A percentile compares a stretch with the other conserved stretches of the same genome.
phyloP scores from a whole-genome alignment of 2,888 invertebrate species.

The Alloscopus bannaensis region DNA sequence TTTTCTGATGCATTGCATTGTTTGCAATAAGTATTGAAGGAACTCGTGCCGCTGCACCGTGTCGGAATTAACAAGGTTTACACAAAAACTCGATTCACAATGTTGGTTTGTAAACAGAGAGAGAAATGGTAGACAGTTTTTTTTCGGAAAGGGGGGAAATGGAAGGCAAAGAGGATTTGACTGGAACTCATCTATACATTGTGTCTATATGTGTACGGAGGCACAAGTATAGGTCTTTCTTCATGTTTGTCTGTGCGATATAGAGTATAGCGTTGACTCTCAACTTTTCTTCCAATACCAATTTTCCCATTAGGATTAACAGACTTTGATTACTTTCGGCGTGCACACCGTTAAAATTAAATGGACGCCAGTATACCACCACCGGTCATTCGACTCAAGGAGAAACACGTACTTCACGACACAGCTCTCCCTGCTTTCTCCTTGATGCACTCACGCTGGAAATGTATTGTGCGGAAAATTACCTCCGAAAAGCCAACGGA shows the following conservation, averaged over 20 bases:
- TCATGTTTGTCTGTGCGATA: too few species aligned
- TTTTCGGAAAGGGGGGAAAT: too few species aligned
- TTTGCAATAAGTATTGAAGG: not conserved
- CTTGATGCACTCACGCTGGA: slow-evolving; percentile 15
- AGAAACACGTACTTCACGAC: too few species aligned
- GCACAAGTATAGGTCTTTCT: too few species aligned
- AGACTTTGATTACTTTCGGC: slow-evolving; percentile 28
- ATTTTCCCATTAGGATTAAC: slow-evolving; percentile 13
- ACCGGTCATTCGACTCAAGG: too few species aligned
- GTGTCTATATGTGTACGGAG: not conserved
- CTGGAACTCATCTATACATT: not conserved
- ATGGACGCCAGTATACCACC: too few species aligned
- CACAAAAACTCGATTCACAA: not conserved
- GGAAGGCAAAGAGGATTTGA: too few species aligned
- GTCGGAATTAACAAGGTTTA: slow-evolving; percentile 43
- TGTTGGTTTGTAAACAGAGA: not conserved
- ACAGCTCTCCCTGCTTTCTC: not conserved
- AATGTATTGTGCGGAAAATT: not conserved
- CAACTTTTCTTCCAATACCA: not conserved
- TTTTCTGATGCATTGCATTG: slow-evolving; percentile 2
- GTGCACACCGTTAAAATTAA: slow-evolving; percentile 11
- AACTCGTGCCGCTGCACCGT: slow-evolving; percentile 12
- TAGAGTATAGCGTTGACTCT: not conserved
- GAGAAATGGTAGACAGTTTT: not conserved
- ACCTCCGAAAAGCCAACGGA: too few species aligned